Evolutionary conservation across 2,113 vertebrate species (phyloP).

Genomic region (Lipotes vexillifer): DNA sequence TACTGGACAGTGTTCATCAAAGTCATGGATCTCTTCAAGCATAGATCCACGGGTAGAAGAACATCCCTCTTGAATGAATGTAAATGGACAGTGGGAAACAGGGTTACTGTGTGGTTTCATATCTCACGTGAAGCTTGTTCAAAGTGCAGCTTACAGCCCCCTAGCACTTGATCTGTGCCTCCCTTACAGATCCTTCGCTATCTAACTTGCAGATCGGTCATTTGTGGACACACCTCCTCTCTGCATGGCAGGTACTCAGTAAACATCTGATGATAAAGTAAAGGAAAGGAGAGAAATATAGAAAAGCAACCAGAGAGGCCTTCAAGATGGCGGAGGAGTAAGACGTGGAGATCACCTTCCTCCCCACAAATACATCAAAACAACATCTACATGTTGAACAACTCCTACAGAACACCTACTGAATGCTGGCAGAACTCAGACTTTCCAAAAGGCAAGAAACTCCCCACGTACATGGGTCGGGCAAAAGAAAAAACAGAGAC

Average conservation of each 20-base stretch:
- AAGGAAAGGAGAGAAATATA: background rate
- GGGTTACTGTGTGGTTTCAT: background rate
- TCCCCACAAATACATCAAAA: no score
- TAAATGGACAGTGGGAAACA: background rate
- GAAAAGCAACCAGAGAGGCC: background rate
- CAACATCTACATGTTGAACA: no score
- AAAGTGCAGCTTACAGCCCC: background rate
- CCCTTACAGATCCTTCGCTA: background rate
- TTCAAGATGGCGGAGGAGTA: no score
- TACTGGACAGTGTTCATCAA: background rate
- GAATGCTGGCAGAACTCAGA: no score
- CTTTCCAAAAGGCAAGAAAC: no score
- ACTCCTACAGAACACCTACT: no score
- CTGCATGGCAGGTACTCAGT: background rate
- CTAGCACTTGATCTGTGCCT: background rate
- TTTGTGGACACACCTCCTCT: background rate
- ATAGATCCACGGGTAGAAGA: background rate
- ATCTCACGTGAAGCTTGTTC: background rate
- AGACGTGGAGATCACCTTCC: no score
- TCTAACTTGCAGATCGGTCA: fast-evolving
- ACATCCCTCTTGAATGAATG: background rate
- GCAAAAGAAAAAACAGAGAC: no score
- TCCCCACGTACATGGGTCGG: no score
- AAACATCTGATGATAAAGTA: background rate
- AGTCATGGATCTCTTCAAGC: background rate